A percentile compares a stretch with the other conserved stretches of the same genome.
Evolutionary conservation across 2,888 invertebrate genomes (phyloP).

Genomic region (Philonicus albiceps): DNA sequence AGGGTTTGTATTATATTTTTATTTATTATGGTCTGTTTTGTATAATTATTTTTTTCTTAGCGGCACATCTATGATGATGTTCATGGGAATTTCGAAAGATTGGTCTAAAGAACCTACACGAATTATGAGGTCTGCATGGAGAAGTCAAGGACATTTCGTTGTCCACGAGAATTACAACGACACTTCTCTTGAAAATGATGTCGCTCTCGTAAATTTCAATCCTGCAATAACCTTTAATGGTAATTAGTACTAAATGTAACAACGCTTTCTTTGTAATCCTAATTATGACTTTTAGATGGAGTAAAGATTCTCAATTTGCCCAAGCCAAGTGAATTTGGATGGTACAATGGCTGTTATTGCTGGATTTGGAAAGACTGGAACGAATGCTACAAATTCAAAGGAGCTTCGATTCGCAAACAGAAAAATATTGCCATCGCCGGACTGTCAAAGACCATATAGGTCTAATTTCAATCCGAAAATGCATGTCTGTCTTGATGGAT

Average conservation of each 20-base stretch:
- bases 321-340: neutral
- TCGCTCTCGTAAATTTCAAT: conserved; percentile 52
- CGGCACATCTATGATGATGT: neutral
- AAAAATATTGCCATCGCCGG: neutral
- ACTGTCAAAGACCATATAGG: neutral
- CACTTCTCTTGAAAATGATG: conserved; percentile 53
- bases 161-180: conserved; percentile 51
- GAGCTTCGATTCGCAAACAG: neutral
- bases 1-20: conserved; percentile 49
- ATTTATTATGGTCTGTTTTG: neutral
- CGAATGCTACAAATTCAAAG: neutral
- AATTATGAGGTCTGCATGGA: neutral
- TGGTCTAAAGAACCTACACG: neutral
- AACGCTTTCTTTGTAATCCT: neutral
- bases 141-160: neutral
- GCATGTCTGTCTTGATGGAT: conserved; percentile 60
- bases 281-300: neutral
- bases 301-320: neutral
- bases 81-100: neutral
- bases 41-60: neutral
- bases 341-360: neutral
- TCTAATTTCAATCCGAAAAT: conserved; percentile 1
- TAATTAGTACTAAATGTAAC: too few species aligned
- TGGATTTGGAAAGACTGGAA: neutral
- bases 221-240: neutral